Evolutionary conservation across 2,797 vertebrate species (phyloP), one percentile per base, ranked within the genome.

Genomic region (Sarcophilus harrisii): DNA sequence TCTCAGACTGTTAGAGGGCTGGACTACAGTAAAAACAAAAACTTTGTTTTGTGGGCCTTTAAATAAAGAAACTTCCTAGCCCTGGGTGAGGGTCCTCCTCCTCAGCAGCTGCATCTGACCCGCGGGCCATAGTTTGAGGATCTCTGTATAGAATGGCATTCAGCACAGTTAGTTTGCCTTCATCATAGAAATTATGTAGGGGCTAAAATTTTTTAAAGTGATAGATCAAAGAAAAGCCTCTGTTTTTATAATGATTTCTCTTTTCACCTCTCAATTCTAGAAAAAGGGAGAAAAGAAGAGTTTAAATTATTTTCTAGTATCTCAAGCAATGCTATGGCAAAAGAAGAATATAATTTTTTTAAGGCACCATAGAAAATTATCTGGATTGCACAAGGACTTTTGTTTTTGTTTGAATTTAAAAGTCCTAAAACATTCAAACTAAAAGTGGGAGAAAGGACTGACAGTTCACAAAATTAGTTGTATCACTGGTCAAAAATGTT

Each of bases 271-370:
- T 95, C 5, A 0, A 10, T 57, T 27, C 94, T 73, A 59, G 54
- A 14, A 57, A 94, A 30, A 49, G 93, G 0, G 38, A 16, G 5
- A 5, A 92, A n/a, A 89, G 93, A 91, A 45, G 95, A 94, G 38
- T 66, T 93, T 55, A 49, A 89, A 91, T 29, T 90, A 45, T 95
- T 54, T 73, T 57, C 28, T 16, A 54, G 32, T 27, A 0, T 54
- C 95, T 92, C 93, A 92, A 90, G 38, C 55, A 90, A 52, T 58
- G 90, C 54, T 32, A 60, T 16, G 87, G 55, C 73, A 90, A 81
- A 96, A 95, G 90, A 94, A 96, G 81, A 96, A 59, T 66, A 38
- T 57, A 91, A 52, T 52, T 52, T 62, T 96, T 73, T 90, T 95
- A 96, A 81, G 97, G 90, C 92, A 66, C 92, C 54, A 60, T 66